Base-by-base conservation (phyloP, 2,797 vertebrate genomes). In the Clarias laeviceps region DNA sequence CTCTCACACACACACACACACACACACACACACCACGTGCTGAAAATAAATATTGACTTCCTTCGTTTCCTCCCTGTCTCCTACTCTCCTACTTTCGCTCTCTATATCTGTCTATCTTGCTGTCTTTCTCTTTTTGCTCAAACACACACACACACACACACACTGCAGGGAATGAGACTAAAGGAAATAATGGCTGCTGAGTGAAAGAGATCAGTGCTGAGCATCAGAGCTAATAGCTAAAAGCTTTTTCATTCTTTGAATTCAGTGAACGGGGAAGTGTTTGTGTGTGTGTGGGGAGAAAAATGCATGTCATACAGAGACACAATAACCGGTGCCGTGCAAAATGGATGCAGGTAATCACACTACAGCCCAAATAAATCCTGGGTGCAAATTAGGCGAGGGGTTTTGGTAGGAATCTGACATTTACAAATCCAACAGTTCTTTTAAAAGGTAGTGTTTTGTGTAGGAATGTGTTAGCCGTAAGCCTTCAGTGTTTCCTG, bases 1-100 rank as follows among this genome's bases (percentile, higher is more conserved):
- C 74, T 15, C 73, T 22, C 73, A 20, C 73, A 32, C 54, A 32
- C 59, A 18, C 40, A 9, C 40, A 45, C 40, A 45, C 40, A 45
- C 45, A 45, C 45, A 45, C 45, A 20, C 69, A 22, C 80, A 70
- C 82, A 77, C 85, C 82, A 84, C 82, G 82, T 76, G 73, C 70
- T 87, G 37, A 82, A 88, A 84, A 88, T 74, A 87, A 87, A 90
- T 88, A 82, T 85, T 84, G 88, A 89, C 66, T 86, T 59, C 69
- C 54, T 2, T 29, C 64, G 50, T 29, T 77, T 54, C 24, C 64
- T 70, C 76, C 70, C 54, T 70, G n/a, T 61, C 50, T 80, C 56
- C 56, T 50, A 24, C 68, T 61, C 50, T 80, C 56, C 56, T 50
- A 24, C 68, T 72, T 34, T 59, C 50, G 29, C 74, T 70, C 37